Evolutionary conservation across 2,888 invertebrate genomes (phyloP), one percentile per base, ranked within the genome.

Genomic region (Callinectes sapidus): DNA sequence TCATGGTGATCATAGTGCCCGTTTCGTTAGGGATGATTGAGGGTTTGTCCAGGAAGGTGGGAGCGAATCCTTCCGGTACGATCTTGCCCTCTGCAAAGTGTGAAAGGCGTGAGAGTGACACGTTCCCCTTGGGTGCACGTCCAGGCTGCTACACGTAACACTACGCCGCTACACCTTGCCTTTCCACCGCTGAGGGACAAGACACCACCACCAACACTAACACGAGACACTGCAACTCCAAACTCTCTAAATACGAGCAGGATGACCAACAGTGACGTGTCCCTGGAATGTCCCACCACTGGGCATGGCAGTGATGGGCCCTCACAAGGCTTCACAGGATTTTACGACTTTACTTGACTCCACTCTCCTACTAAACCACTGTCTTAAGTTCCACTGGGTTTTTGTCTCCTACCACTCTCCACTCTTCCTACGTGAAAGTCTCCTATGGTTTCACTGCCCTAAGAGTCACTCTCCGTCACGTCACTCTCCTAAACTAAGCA

Each of bases 1-100:
- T 98, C 98, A 99, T 98, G 94, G 98, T 98, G 95, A 99, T 99
- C 95, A 99, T 97, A 95, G 99, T 99, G 95, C 99, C 99, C 95
- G 98, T 98, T 96, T 98, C 98, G 96, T 99, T 99, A 96, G 99
- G 99, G 96, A 99, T 98, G 96, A 99, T 99, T 96, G 98, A 97
- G 95, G 99, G 99, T 97, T 99, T 99, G 96, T 99, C 99, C 95
- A 99, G 97, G 96, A 99, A 99, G 94, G 98, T 98, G 95, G 99
- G 99, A 95, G 99, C 98, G 96, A 98, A 98, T 96, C 98, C 98
- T 95, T 97, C 97, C 95, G 98, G 98, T 32, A 94, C 88, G 48
- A 94, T 94, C 90, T 93, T 89, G 66, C 94, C 94, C 94, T 94
- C 94, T 94, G 94, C n/a, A 61, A 71, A 14, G 28, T 32, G 81